A percentile compares a stretch with the other conserved stretches of the same genome.
These are phyloP conservation scores for Habroteleia sp. DNA, from an alignment of 2,888 invertebrate species.

Conservation along the genomic window DNA sequence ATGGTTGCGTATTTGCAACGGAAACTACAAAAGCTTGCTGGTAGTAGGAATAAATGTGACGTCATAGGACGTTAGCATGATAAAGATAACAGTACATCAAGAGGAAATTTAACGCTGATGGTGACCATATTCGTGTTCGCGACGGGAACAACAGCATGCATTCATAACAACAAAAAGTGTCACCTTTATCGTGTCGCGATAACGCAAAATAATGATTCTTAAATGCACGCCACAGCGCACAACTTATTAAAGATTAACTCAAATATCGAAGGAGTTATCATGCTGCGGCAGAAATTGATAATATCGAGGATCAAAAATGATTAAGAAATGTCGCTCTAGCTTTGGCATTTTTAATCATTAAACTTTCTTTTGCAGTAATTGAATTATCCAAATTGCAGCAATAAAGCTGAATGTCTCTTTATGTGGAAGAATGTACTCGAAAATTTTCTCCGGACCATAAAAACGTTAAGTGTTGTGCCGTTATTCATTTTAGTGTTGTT, in stretches of 20 bases:
- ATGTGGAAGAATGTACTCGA: constrained; percentile 12
- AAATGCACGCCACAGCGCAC: background rate
- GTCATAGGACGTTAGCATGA: constrained; percentile 24
- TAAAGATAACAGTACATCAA: constrained; percentile 34
- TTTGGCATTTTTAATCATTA: too few species aligned
- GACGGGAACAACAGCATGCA: constrained; percentile 18
- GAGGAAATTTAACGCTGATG: constrained; percentile 24
- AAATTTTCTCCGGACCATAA: constrained; percentile 18
- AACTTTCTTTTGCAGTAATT: too few species aligned
- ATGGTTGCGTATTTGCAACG: constrained; percentile 26
- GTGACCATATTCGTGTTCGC: constrained; percentile 18
- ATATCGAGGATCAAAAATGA: too few species aligned
- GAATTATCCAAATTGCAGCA: too few species aligned
- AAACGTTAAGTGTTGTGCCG: constrained; percentile 10
- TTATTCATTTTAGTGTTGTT: constrained; percentile 11
- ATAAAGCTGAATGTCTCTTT: constrained; percentile 18
- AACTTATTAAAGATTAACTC: too few species aligned
- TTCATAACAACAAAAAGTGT: constrained; percentile 21
- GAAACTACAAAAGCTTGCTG: constrained; percentile 35
- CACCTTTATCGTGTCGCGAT: constrained; percentile 9
- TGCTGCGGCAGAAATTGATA: too few species aligned
- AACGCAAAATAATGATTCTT: constrained; percentile 15
- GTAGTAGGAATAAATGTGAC: constrained; percentile 35
- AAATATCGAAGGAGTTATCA: too few species aligned
- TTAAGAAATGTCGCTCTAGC: too few species aligned